Evolutionary conservation across 1,140 invertebrate species (phyloP).

Genomic region (Ceratoteleas bidentatus): DNA sequence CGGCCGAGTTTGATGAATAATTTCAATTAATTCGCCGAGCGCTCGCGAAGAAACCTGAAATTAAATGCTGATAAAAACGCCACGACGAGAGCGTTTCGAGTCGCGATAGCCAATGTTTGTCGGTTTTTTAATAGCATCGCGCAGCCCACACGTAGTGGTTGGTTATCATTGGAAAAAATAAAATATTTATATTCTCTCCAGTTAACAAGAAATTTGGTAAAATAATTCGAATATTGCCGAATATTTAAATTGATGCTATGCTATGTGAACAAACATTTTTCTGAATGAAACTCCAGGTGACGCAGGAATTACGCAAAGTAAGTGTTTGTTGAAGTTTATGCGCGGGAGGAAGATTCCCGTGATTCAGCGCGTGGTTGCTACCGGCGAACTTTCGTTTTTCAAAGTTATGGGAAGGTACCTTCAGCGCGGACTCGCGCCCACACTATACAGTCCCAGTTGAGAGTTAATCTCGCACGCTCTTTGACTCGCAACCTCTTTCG

Average conservation of each 20-base stretch:
- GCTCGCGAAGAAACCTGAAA: not conserved
- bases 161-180: too few species aligned
- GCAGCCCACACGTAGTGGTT: too few species aligned
- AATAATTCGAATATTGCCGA: too few species aligned
- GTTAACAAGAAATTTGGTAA: too few species aligned
- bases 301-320: not conserved
- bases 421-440: conserved; percentile 6
- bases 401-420: conserved; percentile 20
- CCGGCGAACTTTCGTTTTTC: conserved; percentile 36
- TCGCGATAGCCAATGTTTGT: too few species aligned
- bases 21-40: not conserved
- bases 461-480: conserved; percentile 36
- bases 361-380: conserved; percentile 19
- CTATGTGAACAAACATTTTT: not conserved
- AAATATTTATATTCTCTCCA: too few species aligned
- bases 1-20: not conserved
- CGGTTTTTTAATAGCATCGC: too few species aligned
- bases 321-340: conserved; percentile 6
- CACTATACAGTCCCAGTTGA: conserved; percentile 17
- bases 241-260: not conserved
- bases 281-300: not conserved
- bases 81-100: too few species aligned
- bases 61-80: too few species aligned
- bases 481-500: conserved; percentile 17
- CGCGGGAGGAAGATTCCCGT: conserved; percentile 8